phyloP scores from a whole-genome alignment of 2,797 vertebrate genomes.

The Eutrigla gurnardus region DNA sequence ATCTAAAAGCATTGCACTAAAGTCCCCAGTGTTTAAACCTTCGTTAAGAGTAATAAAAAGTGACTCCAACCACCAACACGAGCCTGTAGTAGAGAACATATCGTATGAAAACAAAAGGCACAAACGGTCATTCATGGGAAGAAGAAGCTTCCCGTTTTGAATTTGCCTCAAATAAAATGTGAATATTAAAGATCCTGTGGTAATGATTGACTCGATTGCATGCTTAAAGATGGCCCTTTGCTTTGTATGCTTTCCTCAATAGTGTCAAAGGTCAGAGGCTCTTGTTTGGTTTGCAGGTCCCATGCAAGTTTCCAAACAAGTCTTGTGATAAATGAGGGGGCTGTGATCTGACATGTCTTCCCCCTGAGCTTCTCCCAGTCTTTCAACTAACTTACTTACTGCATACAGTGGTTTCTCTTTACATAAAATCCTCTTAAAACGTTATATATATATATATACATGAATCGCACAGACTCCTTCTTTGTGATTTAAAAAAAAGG shows the following conservation, averaged over 20 bases:
- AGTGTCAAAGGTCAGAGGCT: constrained; percentile 39
- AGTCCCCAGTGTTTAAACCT: constrained; percentile 11
- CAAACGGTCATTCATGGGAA: constrained; percentile 10
- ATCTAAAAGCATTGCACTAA: constrained; percentile 24
- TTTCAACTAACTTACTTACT: not conserved
- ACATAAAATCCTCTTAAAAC: constrained; percentile 39
- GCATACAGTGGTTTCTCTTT: not conserved
- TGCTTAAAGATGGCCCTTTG: constrained; percentile 3
- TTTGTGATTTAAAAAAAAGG: constrained; percentile 9
- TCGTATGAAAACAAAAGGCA: not conserved
- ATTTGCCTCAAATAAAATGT: constrained; percentile 14
- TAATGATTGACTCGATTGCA: not conserved
- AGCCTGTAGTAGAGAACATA: constrained; percentile 4
- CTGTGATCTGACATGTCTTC: not conserved
- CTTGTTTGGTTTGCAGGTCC: constrained; percentile 11
- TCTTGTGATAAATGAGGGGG: constrained; percentile 15
- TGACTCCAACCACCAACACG: not conserved
- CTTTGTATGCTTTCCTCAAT: constrained; percentile 30
- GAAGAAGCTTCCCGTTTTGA: constrained; percentile 6
- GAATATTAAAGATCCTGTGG: constrained; percentile 37
- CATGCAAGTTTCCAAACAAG: constrained; percentile 19
- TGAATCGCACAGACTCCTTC: not conserved
- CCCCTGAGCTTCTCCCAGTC: not conserved
- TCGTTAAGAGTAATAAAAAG: not conserved
- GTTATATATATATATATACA: not conserved